Percentiles rank a stretch among this genome's conserved stretches.
These are phyloP conservation scores for Babylonia areolata DNA, from an alignment of 1,140 invertebrate genomes.

Conservation along the genomic window DNA sequence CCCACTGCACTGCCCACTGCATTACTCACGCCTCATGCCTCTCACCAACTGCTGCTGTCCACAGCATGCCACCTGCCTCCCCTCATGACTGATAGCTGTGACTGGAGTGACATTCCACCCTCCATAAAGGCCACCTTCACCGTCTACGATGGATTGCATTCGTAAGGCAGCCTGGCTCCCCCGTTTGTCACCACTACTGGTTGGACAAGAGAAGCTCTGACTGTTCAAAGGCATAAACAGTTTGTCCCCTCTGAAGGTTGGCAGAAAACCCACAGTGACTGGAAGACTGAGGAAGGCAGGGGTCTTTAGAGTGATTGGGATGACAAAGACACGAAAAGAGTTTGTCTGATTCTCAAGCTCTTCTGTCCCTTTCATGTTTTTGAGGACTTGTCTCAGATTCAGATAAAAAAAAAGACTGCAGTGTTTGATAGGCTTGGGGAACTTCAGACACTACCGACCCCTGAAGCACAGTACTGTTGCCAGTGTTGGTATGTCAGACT, in stretches of 20 bases:
- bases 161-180: background rate
- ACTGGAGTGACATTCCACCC: background rate
- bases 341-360: background rate
- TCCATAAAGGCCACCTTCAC: no score
- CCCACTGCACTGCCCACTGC: background rate
- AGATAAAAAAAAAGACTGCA: background rate
- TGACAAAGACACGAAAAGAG: background rate
- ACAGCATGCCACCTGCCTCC: background rate
- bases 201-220: background rate
- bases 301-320: background rate
- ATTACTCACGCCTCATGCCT: background rate
- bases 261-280: background rate
- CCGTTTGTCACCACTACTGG: background rate
- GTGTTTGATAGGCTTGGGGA: background rate
- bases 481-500: no score
- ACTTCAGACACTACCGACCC: no score
- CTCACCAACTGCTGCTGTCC: background rate
- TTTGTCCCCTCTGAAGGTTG: background rate
- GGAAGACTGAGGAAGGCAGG: background rate
- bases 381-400: constrained; percentile 3
- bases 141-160: background rate
- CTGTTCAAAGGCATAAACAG: no score
- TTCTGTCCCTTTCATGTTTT: background rate
- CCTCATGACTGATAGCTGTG: background rate
- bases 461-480: no score